Percentiles rank a stretch among this genome's conserved stretches.
phyloP scores from a whole-genome alignment of 2,113 vertebrate species.

The Choloepus hoffmanni region DNA sequence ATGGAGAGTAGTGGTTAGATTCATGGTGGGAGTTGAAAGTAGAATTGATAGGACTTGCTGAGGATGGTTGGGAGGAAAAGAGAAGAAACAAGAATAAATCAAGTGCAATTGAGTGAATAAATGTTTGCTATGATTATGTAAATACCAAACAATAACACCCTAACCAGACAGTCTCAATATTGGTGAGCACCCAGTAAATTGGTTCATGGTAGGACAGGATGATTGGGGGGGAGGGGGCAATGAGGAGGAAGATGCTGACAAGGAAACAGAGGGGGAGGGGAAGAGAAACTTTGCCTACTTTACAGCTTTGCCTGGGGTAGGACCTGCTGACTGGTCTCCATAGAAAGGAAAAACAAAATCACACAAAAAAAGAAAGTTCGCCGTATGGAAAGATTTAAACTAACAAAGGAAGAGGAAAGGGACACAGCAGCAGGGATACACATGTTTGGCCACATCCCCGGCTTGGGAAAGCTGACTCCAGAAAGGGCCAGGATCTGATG shows the following conservation, averaged over 20 bases:
- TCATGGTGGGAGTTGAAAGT: neutral
- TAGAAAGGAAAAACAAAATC: constrained; percentile 72
- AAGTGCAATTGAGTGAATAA: neutral
- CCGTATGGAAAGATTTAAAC: constrained; percentile 61
- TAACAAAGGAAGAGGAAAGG: constrained; percentile 69
- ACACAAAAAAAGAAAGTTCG: constrained; percentile 21
- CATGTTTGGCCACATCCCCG: neutral
- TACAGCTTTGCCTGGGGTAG: constrained; percentile 5
- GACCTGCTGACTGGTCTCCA: constrained; percentile 71
- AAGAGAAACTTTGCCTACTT: constrained; percentile 56
- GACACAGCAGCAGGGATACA: constrained; percentile 2
- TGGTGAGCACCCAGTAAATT: fast-evolving
- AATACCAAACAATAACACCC: neutral
- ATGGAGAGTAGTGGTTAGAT: neutral
- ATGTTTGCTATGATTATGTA: neutral
- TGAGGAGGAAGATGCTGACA: neutral
- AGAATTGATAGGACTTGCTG: neutral
- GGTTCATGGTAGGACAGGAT: neutral
- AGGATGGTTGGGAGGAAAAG: neutral
- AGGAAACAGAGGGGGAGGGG: neutral
- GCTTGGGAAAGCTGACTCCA: constrained; percentile 18
- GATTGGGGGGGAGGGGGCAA: neutral
- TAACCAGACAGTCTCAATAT: neutral
- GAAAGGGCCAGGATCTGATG: constrained; percentile 76
- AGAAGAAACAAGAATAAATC: neutral